phyloP scores from a whole-genome alignment of 2,888 invertebrate species.

The Helicoverpa assulta region DNA sequence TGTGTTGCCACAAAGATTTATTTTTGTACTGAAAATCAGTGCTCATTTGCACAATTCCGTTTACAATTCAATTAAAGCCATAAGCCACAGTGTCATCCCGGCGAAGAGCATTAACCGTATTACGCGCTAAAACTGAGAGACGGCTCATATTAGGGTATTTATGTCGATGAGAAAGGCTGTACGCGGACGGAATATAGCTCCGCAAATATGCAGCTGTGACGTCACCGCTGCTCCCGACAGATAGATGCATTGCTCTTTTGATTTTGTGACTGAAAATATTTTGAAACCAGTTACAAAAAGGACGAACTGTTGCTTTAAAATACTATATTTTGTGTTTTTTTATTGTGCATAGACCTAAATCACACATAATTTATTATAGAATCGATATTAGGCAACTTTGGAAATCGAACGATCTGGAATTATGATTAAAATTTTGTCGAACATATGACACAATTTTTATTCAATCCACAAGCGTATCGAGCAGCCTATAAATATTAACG shows the following conservation, averaged over 20 bases:
- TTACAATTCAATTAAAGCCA: constrained; percentile 13
- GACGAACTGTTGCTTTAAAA: no score
- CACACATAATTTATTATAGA: no score
- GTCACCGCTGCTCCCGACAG: neutral
- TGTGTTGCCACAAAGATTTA: neutral
- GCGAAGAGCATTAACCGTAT: constrained; percentile 45
- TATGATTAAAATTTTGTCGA: constrained; percentile 12
- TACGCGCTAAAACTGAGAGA: constrained; percentile 47
- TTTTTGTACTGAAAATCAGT: neutral
- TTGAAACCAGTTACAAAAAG: no score
- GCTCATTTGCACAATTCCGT: neutral
- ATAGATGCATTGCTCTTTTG: constrained; percentile 8
- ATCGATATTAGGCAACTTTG: neutral
- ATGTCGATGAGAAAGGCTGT: constrained; percentile 62
- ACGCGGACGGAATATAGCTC: constrained; percentile 67
- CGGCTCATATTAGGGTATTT: constrained; percentile 63
- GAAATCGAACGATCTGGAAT: constrained; percentile 1
- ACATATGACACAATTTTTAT: constrained; percentile 46
- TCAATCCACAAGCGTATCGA: constrained; percentile 45
- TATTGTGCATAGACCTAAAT: no score
- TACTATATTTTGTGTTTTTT: no score
- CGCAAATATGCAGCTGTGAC: constrained; percentile 49
- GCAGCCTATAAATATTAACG: constrained; percentile 58
- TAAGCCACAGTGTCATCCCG: constrained; percentile 7
- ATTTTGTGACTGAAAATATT: no score